These are phyloP conservation scores for Pseudopipra pipra DNA, from an alignment of 2,113 vertebrate species.

Conservation along the genomic window DNA sequence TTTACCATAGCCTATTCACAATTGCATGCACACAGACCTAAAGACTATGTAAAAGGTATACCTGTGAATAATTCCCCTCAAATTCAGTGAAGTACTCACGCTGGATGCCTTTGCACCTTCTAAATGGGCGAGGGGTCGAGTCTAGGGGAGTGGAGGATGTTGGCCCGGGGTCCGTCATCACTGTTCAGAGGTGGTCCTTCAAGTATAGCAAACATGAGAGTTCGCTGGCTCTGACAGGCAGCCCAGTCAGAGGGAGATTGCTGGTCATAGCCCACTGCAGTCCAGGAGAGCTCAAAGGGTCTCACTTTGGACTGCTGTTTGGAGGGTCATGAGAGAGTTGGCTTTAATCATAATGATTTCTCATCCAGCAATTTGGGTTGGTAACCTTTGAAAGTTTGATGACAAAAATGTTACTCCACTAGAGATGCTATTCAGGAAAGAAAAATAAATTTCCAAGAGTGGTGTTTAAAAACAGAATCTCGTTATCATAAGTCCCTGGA, in stretches of 20 bases:
- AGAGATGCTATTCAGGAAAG: not conserved
- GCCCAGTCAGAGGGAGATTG: not conserved
- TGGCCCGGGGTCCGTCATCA: too few relatives aligned
- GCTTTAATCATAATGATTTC: not conserved
- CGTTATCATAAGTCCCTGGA: not conserved
- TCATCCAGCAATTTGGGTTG: rapidly evolving
- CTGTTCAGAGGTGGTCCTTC: not conserved
- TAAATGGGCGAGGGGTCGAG: rapidly evolving
- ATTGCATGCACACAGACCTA: not conserved
- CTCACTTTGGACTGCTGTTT: not conserved
- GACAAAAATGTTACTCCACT: not conserved
- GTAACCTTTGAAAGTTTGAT: not conserved
- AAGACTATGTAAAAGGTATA: not conserved
- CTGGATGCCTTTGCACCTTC: not conserved
- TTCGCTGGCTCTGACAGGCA: not conserved
- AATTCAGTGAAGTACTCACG: not conserved
- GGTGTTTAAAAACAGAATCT: not conserved
- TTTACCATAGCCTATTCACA: not conserved
- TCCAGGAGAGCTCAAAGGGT: not conserved
- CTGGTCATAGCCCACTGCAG: not conserved
- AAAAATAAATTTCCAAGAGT: not conserved
- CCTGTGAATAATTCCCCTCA: not conserved
- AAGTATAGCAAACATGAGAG: not conserved
- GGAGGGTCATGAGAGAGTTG: rapidly evolving
- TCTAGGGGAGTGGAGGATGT: not conserved